Evolutionary conservation across 1,140 invertebrate genomes (phyloP), one percentile per base, ranked within the genome.

Genomic region (Varroa destructor): DNA sequence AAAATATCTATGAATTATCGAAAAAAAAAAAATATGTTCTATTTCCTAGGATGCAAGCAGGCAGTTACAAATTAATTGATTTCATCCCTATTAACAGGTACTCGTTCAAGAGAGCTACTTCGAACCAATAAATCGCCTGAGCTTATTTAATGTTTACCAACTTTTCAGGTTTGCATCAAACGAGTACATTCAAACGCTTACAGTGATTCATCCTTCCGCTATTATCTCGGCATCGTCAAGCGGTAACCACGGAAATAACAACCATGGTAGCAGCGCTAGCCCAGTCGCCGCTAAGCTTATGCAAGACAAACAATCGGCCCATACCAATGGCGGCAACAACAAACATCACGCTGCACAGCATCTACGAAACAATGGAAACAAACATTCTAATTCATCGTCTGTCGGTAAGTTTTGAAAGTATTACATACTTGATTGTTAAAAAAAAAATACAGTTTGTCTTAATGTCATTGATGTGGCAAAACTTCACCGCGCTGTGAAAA

Each of bases 141-240:
- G 8, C 46, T 51, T 5, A 51, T 51, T 51, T 51, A 8, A 51
- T 8, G 8, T 51, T 51, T 3, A 8, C 3, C 8, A 8, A 51
- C 46, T 40, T 46, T 90, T 89, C 0, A 84, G 92, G 36, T 95
- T 94, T 80, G 88, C 88, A 71, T 94, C 90, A 79, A 94, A 95
- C 80, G 91, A 95, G 82, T 93, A 94, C 79, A 87, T 91, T 43
- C 88, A 93, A 80, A 92, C 90, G 74, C 76, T 90, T 72, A 89
- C 87, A 1, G 88, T 90, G 36, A 86, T 89, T 72, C 88, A 90
- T 81, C 88, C 88, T 0, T 84, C 86, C 8, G 40, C 61, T 8
- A 46, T 67, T 36, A 67, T 67, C 37, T 67, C 61, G 61, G 40
- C 61, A 46, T 51, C 46, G 46, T 51, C 46, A 3, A 51, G 46